These are phyloP conservation scores for Masnerella sp. DNA, from an alignment of 2,888 invertebrate species.

Conservation along the genomic window DNA sequence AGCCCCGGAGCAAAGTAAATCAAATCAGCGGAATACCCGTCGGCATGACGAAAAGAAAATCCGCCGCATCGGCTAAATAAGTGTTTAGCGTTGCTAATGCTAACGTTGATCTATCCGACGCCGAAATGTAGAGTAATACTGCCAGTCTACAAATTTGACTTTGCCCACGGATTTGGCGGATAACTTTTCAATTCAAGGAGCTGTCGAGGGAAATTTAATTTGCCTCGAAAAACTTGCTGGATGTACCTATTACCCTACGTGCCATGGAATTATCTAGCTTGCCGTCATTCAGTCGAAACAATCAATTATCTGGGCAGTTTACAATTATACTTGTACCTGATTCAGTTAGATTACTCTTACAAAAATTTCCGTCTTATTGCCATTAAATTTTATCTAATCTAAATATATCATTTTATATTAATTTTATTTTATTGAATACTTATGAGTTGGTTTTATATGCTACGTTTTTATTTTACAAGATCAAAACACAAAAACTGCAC, in stretches of 20 bases:
- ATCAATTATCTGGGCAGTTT: slow-evolving; percentile 41
- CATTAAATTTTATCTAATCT: too few relatives aligned
- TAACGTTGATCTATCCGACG: slow-evolving; percentile 22
- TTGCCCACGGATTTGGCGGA: slow-evolving; percentile 35
- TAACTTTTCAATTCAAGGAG: slow-evolving; percentile 9
- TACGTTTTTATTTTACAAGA: too few relatives aligned
- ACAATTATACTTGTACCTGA: slow-evolving; percentile 36
- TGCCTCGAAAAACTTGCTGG: slow-evolving; percentile 37
- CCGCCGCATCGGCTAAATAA: slow-evolving; percentile 36
- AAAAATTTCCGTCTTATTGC: slow-evolving; percentile 21
- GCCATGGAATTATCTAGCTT: slow-evolving; percentile 59
- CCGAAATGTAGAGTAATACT: slow-evolving; percentile 52
- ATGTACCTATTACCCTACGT: slow-evolving; percentile 61
- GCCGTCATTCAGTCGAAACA: slow-evolving; percentile 44
- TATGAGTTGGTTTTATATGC: too few relatives aligned
- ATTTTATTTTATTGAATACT: too few relatives aligned
- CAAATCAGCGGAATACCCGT: slow-evolving; percentile 56
- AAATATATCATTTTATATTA: too few relatives aligned
- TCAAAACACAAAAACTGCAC: slow-evolving; percentile 32
- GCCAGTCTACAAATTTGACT: slow-evolving; percentile 53
- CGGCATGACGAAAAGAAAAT: slow-evolving; percentile 25
- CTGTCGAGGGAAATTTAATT: slow-evolving; percentile 5
- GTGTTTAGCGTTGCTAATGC: slow-evolving; percentile 1
- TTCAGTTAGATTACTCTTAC: slow-evolving; percentile 33
- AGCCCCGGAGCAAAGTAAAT: slow-evolving; percentile 79